These are phyloP conservation scores for Exocentrus adspersus DNA, from an alignment of 2,888 invertebrate genomes.

Conservation along the genomic window DNA sequence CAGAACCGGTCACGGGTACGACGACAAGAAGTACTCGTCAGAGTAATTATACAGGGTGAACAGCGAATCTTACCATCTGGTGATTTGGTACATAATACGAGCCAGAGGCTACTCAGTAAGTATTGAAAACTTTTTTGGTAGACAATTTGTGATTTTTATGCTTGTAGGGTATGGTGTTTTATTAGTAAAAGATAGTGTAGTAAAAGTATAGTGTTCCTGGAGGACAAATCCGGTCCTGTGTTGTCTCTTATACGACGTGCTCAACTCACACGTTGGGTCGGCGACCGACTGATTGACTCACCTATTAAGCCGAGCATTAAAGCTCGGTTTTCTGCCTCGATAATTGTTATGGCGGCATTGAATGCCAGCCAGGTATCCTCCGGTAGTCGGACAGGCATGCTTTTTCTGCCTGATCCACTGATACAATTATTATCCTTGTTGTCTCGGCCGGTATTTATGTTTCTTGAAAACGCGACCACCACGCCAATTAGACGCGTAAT, in stretches of 20 bases:
- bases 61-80: too few species aligned
- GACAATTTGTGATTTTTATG: too few species aligned
- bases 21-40: too few species aligned
- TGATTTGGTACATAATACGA: too few species aligned
- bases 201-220: too few species aligned
- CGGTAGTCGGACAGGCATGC: neutral
- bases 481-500: neutral
- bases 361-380: constrained; percentile 10
- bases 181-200: too few species aligned
- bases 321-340: constrained; percentile 13
- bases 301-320: constrained; percentile 31
- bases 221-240: neutral
- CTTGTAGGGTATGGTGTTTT: too few species aligned
- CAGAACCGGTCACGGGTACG: constrained; percentile 10
- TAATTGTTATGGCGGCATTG: constrained; percentile 23
- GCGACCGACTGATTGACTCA: constrained; percentile 31
- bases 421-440: constrained; percentile 20
- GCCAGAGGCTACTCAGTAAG: too few species aligned
- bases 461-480: constrained; percentile 9
- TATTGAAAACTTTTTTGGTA: too few species aligned
- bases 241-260: constrained; percentile 4
- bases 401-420: constrained; percentile 20
- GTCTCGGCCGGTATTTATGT: constrained; percentile 11
- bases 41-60: too few species aligned
- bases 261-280: constrained; percentile 19